These are phyloP conservation scores for Molanna angustata DNA, from an alignment of 2,888 invertebrate species.

Conservation along the genomic window DNA sequence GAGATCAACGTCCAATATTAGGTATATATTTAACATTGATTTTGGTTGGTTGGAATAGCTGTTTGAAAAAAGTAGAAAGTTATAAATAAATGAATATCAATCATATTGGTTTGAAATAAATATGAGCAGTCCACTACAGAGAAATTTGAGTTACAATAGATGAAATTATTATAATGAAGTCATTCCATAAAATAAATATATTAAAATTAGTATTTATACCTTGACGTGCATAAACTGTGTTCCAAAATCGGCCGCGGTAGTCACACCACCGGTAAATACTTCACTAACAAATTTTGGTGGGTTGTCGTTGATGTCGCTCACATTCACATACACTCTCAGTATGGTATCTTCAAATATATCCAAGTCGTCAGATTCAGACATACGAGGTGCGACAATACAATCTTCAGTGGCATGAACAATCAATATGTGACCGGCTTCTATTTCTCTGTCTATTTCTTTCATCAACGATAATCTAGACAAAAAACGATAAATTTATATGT, in stretches of 20 bases:
- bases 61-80: too few species aligned
- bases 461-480: slow-evolving; percentile 35
- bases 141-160: too few species aligned
- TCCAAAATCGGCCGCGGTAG: slow-evolving; percentile 90
- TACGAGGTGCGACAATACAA: slow-evolving; percentile 62
- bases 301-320: slow-evolving; percentile 90
- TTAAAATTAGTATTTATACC: slow-evolving; percentile 46
- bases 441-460: slow-evolving; percentile 74
- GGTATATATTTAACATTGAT: too few species aligned
- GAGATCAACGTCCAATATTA: too few species aligned
- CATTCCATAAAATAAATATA: too few species aligned
- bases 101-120: too few species aligned
- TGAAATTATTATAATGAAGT: too few species aligned
- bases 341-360: slow-evolving; percentile 60
- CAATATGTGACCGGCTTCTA: slow-evolving; percentile 63
- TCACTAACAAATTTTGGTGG: slow-evolving; percentile 76
- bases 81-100: too few species aligned
- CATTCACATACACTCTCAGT: slow-evolving; percentile 65
- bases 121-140: too few species aligned
- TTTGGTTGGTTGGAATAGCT: too few species aligned
- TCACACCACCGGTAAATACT: slow-evolving; percentile 91
- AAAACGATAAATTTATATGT: too few species aligned
- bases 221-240: slow-evolving; percentile 81
- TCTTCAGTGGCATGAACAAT: slow-evolving; percentile 82
- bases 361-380: slow-evolving; percentile 51